Conservation (phyloP, 2,113 vertebrate species). For the Lepus europaeus region DNA sequence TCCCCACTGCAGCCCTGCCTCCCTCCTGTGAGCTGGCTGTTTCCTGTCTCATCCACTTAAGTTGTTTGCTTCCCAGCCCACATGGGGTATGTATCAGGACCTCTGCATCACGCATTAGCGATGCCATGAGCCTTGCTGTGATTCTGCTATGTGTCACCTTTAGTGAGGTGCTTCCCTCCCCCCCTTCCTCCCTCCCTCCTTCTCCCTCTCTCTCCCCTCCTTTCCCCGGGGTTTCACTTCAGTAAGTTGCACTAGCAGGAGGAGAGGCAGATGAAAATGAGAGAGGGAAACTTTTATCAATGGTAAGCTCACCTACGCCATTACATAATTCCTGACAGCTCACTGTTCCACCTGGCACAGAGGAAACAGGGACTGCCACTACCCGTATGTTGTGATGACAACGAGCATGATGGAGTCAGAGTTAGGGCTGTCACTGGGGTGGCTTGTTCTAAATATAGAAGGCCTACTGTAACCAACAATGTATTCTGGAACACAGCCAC, state of each 20-base stretch:
- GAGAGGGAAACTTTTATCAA: constrained; percentile 4
- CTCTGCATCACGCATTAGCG: background rate
- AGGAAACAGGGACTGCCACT: constrained; percentile 44
- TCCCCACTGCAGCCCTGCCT: background rate
- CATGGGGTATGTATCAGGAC: background rate
- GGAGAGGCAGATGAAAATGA: background rate
- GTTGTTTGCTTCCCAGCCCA: background rate
- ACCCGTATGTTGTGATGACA: background rate
- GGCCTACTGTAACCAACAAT: background rate
- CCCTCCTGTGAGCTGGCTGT: background rate
- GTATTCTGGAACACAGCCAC: background rate
- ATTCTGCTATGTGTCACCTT: constrained; percentile 13
- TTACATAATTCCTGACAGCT: constrained; percentile 3
- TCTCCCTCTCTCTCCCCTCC: background rate
- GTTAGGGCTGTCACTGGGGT: background rate
- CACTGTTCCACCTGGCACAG: background rate
- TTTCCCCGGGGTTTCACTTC: constrained; percentile 51
- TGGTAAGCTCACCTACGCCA: constrained; percentile 3
- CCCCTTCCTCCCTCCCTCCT: background rate
- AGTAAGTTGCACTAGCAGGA: background rate
- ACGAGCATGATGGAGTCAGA: background rate
- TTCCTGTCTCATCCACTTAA: background rate
- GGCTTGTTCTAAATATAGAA: background rate
- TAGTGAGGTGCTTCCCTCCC: background rate
- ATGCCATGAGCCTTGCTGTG: background rate